Conservation (phyloP, 2,888 invertebrate species). For the Hyposoter didymator region DNA sequence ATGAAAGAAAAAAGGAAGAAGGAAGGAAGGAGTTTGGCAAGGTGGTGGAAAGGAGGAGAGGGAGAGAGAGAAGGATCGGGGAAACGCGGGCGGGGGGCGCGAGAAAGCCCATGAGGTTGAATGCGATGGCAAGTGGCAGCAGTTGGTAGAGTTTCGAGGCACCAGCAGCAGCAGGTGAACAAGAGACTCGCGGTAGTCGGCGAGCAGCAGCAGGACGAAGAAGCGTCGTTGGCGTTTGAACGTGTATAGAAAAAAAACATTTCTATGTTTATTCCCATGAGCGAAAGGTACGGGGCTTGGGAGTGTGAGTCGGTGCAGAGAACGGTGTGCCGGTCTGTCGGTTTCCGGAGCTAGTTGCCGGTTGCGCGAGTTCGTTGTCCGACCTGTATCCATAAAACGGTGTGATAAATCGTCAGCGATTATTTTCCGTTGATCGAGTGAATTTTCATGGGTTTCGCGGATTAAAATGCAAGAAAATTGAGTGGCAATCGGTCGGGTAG, state of each 20-base stretch:
- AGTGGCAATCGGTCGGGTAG: background rate
- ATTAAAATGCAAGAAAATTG: background rate
- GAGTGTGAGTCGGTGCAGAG: background rate
- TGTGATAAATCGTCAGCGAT: conserved; percentile 1
- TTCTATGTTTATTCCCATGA: background rate
- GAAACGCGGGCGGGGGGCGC: conserved; percentile 55
- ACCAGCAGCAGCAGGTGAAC: conserved; percentile 71
- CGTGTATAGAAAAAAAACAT: conserved; percentile 4
- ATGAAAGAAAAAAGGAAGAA: conserved; percentile 1
- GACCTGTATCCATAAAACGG: conserved; percentile 59
- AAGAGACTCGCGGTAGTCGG: conserved; percentile 43
- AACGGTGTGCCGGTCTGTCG: conserved; percentile 76
- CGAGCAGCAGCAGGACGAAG: conserved; percentile 32
- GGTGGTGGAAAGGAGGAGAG: conserved; percentile 18
- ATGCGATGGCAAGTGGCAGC: conserved; percentile 71
- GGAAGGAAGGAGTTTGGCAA: conserved; percentile 8
- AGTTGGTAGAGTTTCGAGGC: conserved; percentile 73
- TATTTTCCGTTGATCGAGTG: background rate
- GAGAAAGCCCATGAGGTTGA: conserved; percentile 70
- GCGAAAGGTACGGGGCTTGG: background rate
- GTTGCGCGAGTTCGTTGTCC: conserved; percentile 82
- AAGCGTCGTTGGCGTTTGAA: conserved; percentile 30
- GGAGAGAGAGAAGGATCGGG: conserved; percentile 50
- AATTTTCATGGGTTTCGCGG: background rate
- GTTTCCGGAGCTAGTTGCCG: conserved; percentile 72